These are phyloP conservation scores for Colistium nudipinnis DNA, from an alignment of 2,113 vertebrate genomes.

Conservation along the genomic window DNA sequence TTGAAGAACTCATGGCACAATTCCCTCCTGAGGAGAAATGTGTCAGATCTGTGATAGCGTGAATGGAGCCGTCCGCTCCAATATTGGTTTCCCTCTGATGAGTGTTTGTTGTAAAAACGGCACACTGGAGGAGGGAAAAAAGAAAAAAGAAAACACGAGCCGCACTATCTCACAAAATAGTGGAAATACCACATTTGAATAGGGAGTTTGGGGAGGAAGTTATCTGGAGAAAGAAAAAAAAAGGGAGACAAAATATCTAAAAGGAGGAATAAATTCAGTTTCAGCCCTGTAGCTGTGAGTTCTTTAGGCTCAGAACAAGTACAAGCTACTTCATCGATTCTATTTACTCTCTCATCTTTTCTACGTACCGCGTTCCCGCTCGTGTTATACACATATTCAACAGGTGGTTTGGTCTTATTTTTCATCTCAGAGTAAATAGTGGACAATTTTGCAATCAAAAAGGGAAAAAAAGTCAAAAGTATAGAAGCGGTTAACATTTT, in stretches of 20 bases:
- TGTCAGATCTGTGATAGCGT: conserved; percentile 50
- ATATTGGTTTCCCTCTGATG: conserved; percentile 51
- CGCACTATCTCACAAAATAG: background rate
- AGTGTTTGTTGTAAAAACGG: conserved; percentile 45
- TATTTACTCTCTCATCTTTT: background rate
- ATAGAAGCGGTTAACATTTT: too few species aligned
- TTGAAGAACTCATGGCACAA: conserved; percentile 5
- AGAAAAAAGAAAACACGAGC: conserved; percentile 3
- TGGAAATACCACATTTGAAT: conserved; percentile 17
- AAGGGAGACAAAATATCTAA: background rate
- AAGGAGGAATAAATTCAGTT: background rate
- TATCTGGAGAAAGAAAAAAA: background rate
- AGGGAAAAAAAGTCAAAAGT: too few species aligned
- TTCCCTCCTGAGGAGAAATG: conserved; percentile 37
- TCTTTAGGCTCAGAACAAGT: background rate
- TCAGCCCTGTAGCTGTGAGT: background rate
- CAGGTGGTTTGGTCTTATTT: background rate
- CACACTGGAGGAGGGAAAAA: conserved; percentile 15
- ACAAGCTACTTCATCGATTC: background rate
- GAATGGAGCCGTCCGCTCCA: conserved; percentile 21
- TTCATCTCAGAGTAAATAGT: too few species aligned
- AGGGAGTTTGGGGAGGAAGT: conserved; percentile 3
- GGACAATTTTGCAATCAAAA: too few species aligned
- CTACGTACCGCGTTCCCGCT: too few species aligned
- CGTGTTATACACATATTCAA: background rate